Evolutionary conservation across 2,888 invertebrate genomes (phyloP).

Genomic region (Xylota sylvarum): DNA sequence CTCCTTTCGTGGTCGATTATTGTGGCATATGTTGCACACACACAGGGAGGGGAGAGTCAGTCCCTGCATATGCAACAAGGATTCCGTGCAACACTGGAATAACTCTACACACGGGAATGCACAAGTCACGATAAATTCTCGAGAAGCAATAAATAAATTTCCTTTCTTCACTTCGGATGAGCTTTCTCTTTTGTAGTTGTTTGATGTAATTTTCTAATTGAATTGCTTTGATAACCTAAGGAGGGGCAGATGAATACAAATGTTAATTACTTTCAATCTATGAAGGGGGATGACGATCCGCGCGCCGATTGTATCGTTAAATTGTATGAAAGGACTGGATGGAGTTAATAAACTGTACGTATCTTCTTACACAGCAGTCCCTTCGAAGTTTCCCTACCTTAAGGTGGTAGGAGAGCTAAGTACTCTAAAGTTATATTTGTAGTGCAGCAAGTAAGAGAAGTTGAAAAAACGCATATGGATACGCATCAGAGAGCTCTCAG

Average conservation of each 20-base stretch:
- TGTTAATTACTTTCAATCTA: constrained; percentile 45
- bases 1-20: constrained; percentile 70
- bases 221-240: constrained; percentile 66
- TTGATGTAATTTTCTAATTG: constrained; percentile 70
- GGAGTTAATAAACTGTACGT: too few relatives aligned
- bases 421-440: too few relatives aligned
- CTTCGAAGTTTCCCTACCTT: too few relatives aligned
- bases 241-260: constrained; percentile 26
- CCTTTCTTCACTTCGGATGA: constrained; percentile 19
- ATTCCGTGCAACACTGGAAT: constrained; percentile 59
- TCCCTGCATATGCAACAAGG: constrained; percentile 21
- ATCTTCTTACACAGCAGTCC: too few relatives aligned
- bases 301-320: too few relatives aligned
- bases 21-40: constrained; percentile 61
- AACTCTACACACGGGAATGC: constrained; percentile 43
- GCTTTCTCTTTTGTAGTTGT: constrained; percentile 16
- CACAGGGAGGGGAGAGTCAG: constrained; percentile 14
- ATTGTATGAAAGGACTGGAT: too few relatives aligned
- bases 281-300: not conserved
- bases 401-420: too few relatives aligned
- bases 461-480: too few relatives aligned
- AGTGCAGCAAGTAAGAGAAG: too few relatives aligned
- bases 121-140: constrained; percentile 62
- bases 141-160: constrained; percentile 59
- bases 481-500: too few relatives aligned